Evolutionary conservation across 2,888 invertebrate species (phyloP), one percentile per base, ranked within the genome.

Genomic region (Aspidiotus destructor): DNA sequence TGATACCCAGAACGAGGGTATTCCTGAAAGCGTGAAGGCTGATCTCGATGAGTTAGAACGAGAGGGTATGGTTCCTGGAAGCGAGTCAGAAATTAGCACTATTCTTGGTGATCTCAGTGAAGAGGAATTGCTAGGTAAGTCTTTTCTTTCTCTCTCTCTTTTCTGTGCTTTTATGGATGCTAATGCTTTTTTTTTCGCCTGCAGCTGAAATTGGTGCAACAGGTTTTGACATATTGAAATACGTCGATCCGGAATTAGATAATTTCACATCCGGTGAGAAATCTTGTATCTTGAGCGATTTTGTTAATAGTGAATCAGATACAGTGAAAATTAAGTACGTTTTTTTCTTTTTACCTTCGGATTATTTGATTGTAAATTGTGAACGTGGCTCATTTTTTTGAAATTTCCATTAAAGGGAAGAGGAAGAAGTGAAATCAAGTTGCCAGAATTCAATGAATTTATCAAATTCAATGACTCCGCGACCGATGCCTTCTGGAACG

Each of bases 211-310:
- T 93, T 82, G 93, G 92, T 7, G 88, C 90, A 71, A 28, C 28
- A 28, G 94, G 94, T 80, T 96, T 96, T 79, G 95, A 96, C 77
- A 93, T 96, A 75, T 79, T 96, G 72, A 93, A 94, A 78, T 96
- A 95, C 77, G 95, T 93, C 0, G 95, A 96, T 81, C 92, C 95
- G 0, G 94, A 94, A 78, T 80, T 94, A 65, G 92, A 92, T 73
- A 86, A 86, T 71, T 83, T 89, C 73, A 83, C 86, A 71, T 86
- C 86, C 70, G 88, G 88, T 1, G 85, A 86, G 71, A 87, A 88
- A 75, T 90, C 90, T 48, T 92, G 91, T 75, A 89, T 94, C 73
- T 83, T 95, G 68, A 92, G 92, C 76, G 89, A 89, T 73, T 85
- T 86, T 62, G 84, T 84, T 72, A 69, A 69, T 40, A 62, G 62